Evolutionary conservation across 2,888 invertebrate species (phyloP).

Genomic region (Anthoptus insignis): DNA sequence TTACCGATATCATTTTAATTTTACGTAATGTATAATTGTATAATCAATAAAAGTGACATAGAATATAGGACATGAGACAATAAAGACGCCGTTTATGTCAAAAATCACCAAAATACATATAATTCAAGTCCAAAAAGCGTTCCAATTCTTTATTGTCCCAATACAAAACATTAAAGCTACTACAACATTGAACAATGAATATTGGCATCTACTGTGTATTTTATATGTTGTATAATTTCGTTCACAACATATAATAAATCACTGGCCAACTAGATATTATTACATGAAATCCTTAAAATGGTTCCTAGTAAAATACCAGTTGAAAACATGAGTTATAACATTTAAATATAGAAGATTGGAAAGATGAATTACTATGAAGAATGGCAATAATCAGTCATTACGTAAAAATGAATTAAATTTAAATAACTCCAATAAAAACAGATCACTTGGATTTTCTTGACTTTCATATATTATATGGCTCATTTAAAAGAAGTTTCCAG

Average conservation of each 20-base stretch:
- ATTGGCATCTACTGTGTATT: conserved; percentile 15
- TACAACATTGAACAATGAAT: too few species aligned
- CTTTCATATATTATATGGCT: too few species aligned
- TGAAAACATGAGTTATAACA: too few species aligned
- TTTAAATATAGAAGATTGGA: too few species aligned
- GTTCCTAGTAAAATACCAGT: too few species aligned
- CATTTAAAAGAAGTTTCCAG: too few species aligned
- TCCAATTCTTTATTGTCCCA: conserved; percentile 22
- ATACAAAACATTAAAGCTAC: conserved; percentile 11
- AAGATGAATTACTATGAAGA: too few species aligned
- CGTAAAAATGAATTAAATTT: too few species aligned
- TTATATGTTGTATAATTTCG: conserved; percentile 1
- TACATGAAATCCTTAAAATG: too few species aligned
- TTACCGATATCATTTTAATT: background rate
- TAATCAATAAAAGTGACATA: background rate
- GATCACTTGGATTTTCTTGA: too few species aligned
- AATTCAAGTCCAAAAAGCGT: background rate
- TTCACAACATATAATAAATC: conserved; percentile 6
- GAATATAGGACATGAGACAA: background rate
- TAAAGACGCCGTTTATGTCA: background rate
- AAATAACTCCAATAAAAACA: too few species aligned
- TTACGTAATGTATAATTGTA: background rate
- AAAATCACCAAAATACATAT: background rate
- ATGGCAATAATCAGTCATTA: too few species aligned
- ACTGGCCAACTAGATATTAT: conserved; percentile 2